Evolutionary conservation across 30 jellyfish, hydroid and myxozoan genomes (phyloP).

Genomic region (Aurelia aurita): DNA sequence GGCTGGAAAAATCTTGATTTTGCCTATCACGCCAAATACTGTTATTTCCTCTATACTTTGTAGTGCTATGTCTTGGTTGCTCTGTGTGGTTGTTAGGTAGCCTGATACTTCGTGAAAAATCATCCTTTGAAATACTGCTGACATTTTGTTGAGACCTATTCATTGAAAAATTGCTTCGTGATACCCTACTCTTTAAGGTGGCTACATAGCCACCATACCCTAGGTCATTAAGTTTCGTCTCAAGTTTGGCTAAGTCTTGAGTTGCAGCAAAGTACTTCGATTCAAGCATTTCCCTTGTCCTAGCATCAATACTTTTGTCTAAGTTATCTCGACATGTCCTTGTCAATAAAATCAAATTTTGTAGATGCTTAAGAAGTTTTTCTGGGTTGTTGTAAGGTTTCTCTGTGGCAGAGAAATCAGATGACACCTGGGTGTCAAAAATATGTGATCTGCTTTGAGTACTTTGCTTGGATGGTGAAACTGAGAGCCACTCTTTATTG

Average conservation of each 20-base stretch:
- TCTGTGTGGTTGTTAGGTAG: too few relatives aligned
- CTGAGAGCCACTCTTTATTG: not conserved
- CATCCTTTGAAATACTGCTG: too few relatives aligned
- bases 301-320: conserved; percentile 30
- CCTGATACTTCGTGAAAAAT: too few relatives aligned
- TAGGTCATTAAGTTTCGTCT: conserved; percentile 16
- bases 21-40: too few relatives aligned
- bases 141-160: too few relatives aligned
- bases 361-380: not conserved
- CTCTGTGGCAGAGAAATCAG: not conserved
- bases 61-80: too few relatives aligned
- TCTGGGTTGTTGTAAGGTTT: not conserved
- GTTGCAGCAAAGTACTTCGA: conserved; percentile 35
- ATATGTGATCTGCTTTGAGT: not conserved
- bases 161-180: not conserved
- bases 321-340: conserved; percentile 26
- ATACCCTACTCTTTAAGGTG: not conserved
- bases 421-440: not conserved
- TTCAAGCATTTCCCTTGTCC: conserved; percentile 17
- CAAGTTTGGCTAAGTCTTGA: conserved; percentile 24
- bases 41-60: too few relatives aligned
- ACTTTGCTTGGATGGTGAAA: not conserved
- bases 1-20: too few relatives aligned
- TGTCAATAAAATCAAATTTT: not conserved
- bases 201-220: conserved; percentile 26